Conservation (phyloP, 1,140 invertebrate genomes). For the Theocolax elegans region DNA sequence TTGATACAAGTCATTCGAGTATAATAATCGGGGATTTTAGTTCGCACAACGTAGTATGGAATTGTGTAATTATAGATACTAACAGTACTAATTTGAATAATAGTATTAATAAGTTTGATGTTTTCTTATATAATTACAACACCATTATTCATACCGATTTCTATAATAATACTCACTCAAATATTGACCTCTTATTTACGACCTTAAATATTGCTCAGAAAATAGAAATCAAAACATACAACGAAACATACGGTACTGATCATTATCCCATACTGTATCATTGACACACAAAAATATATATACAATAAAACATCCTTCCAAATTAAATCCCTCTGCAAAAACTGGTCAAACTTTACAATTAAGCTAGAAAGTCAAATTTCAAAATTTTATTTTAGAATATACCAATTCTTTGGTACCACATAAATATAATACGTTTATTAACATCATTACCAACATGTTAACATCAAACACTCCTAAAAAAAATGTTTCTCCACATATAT, state of each 20-base stretch:
- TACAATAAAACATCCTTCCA: constrained; percentile 18
- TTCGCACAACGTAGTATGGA: neutral
- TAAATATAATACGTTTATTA: too few relatives aligned
- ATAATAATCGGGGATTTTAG: neutral
- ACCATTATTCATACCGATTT: neutral
- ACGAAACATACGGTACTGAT: constrained; percentile 51
- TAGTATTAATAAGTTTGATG: neutral
- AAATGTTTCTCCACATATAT: neutral
- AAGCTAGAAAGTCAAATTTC: too few relatives aligned
- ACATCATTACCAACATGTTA: too few relatives aligned
- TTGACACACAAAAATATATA: constrained; percentile 40
- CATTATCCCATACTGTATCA: constrained; percentile 50
- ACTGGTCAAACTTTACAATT: neutral
- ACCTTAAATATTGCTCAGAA: constrained; percentile 43
- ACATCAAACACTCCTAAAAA: neutral
- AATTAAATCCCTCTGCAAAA: neutral
- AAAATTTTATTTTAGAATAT: too few relatives aligned
- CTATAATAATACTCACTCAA: neutral
- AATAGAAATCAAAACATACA: constrained; percentile 47
- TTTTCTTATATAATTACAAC: neutral
- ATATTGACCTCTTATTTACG: constrained; percentile 37
- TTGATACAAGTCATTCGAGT: too few relatives aligned
- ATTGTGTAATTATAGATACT: neutral
- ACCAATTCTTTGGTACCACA: too few relatives aligned
- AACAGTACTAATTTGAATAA: neutral